Base-by-base conservation (phyloP, 2,888 invertebrate species). In the Minunthozetes semirufus region DNA sequence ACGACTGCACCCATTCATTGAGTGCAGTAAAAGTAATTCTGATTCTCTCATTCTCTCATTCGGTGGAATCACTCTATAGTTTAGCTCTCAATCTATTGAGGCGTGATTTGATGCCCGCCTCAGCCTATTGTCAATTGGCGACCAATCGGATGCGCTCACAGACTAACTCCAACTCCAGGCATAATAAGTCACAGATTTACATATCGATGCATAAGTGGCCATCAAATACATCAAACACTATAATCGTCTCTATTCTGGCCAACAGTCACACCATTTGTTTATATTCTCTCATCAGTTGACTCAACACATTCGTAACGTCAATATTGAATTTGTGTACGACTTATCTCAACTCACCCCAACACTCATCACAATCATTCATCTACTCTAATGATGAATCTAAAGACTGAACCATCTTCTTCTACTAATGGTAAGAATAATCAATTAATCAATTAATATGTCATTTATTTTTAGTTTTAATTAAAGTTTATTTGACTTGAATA, bases 101-200 rank as follows among this genome's bases (percentile, higher is more conserved):
- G 66, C 66, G 66, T 66, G 66, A 66, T 38, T 66, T 66, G 66
- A 66, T 66, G 66, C 66, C 66, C 66, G 66, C 66, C 66, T 66
- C 66, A 66, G 29, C 42, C 66, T 29, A 66, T 66, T 66, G 66
- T 66, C 66, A 66, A 66, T 66, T 66, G 66, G 66, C 38, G n/a
- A 42, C 66, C 66, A 66, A 66, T 66, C 66, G 66, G 66, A 66
- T 66, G 66, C 38, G 11, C 22, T 66, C 17, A 15, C 19, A 42
- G 22, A 66, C 38, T 66, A 66, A 66, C 38, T 42, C 19, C 66
- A 11, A 38, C 29, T 29, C 13, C 66, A 66, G 66, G 66, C 66
- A 66, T 66, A 66, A 66, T 66, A 66, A 66, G 66, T 66, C 66
- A 66, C 66, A 66, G 66, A 66, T 66, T 66, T 66, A 66, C 66